Conservation (phyloP, 2,888 invertebrate genomes). For the Lithophane socia region DNA sequence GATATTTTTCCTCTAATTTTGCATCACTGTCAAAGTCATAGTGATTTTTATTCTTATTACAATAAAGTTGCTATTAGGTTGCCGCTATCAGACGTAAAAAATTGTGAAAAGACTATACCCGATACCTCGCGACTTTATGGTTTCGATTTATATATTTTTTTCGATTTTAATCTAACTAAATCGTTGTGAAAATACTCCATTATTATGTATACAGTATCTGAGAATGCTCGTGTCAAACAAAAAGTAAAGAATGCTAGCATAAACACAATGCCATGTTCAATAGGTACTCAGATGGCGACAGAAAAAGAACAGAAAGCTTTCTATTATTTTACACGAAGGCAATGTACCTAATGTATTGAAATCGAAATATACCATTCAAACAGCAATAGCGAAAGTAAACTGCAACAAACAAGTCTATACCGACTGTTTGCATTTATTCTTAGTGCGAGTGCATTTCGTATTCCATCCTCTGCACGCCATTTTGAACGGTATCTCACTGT, state of each 20-base stretch:
- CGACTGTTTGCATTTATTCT: slow-evolving; percentile 63
- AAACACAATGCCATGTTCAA: slow-evolving; percentile 41
- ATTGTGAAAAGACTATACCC: not conserved
- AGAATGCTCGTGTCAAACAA: slow-evolving; percentile 17
- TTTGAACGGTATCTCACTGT: slow-evolving; percentile 34
- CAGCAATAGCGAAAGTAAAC: slow-evolving; percentile 61
- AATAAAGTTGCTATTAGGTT: not conserved
- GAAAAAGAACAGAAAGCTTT: slow-evolving; percentile 48
- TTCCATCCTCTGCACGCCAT: slow-evolving; percentile 22
- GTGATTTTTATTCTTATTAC: not conserved
- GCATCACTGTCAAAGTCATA: not conserved
- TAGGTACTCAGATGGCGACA: slow-evolving; percentile 37
- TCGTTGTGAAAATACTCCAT: slow-evolving; percentile 35
- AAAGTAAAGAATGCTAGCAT: slow-evolving; percentile 35
- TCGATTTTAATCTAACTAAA: slow-evolving; percentile 9
- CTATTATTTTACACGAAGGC: slow-evolving; percentile 57
- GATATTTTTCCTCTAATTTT: not conserved
- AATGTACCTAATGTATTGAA: slow-evolving; percentile 55
- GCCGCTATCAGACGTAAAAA: not conserved
- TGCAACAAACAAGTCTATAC: slow-evolving; percentile 56
- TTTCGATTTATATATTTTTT: slow-evolving; percentile 27
- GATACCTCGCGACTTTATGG: slow-evolving; percentile 32
- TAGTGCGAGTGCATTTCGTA: slow-evolving; percentile 60
- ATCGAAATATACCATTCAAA: slow-evolving; percentile 57
- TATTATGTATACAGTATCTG: slow-evolving; percentile 19